Percentiles rank a stretch among this genome's conserved stretches.
phyloP scores from a whole-genome alignment of 1,140 invertebrate genomes.

The Proales similis region DNA sequence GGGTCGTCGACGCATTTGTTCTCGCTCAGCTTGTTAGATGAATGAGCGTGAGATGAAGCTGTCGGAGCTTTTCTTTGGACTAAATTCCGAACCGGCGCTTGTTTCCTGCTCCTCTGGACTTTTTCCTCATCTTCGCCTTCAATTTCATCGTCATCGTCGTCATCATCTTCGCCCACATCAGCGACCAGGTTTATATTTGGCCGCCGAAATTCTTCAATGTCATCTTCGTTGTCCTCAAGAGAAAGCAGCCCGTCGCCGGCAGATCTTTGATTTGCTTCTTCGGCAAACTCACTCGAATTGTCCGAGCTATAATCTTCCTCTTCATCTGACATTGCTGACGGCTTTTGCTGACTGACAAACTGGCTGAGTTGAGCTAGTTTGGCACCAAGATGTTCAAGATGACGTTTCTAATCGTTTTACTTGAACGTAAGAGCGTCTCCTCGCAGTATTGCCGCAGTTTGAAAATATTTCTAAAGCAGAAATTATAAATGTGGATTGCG shows the following conservation, averaged over 20 bases:
- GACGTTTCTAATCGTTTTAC: too few species aligned
- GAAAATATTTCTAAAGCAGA: too few species aligned
- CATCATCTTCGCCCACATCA: slow-evolving; percentile 7
- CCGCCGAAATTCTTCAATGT: slow-evolving; percentile 4
- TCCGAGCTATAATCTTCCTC: slow-evolving; percentile 35
- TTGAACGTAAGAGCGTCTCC: too few species aligned
- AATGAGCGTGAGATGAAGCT: background rate
- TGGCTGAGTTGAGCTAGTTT: too few species aligned
- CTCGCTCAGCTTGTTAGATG: slow-evolving; percentile 7
- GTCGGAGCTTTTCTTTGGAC: background rate
- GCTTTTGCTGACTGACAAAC: too few species aligned
- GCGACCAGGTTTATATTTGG: slow-evolving; percentile 23
- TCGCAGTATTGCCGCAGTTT: too few species aligned
- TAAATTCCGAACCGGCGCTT: background rate
- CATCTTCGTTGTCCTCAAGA: slow-evolving; percentile 29
- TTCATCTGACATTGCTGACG: slow-evolving; percentile 29
- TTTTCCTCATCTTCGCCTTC: slow-evolving; percentile 18
- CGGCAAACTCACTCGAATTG: slow-evolving; percentile 13
- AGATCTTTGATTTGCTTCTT: background rate
- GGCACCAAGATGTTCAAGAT: too few species aligned
- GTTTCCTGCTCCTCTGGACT: slow-evolving; percentile 4
- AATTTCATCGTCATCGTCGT: slow-evolving; percentile 17
- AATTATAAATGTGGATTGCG: too few species aligned
- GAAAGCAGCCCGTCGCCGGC: background rate
- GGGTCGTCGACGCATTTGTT: slow-evolving; percentile 7